Conservation (phyloP, 2,888 invertebrate genomes). For the Oxytorus armatus region DNA sequence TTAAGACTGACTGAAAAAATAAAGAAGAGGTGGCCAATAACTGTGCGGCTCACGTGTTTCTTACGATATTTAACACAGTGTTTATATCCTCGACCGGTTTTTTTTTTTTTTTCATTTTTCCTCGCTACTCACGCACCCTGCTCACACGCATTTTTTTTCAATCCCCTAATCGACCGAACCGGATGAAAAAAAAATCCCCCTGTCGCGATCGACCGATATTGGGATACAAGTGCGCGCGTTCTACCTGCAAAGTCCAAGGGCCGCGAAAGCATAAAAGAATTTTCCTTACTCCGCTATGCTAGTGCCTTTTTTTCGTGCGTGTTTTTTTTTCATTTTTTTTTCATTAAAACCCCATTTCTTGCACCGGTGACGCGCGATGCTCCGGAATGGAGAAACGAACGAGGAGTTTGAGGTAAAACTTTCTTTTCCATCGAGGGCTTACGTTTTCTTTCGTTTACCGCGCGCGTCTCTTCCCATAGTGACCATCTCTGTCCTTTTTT, state of each 20-base stretch:
- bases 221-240: slow-evolving; percentile 45
- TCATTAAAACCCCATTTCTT: background rate
- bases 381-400: slow-evolving; percentile 17
- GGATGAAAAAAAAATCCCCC: slow-evolving; percentile 25
- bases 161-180: slow-evolving; percentile 25
- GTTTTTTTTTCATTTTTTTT: slow-evolving; percentile 20
- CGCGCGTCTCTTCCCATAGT: background rate
- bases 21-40: slow-evolving; percentile 3
- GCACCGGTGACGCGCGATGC: background rate
- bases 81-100: slow-evolving; percentile 20
- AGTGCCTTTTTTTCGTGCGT: background rate
- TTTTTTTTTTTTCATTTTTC: slow-evolving; percentile 23
- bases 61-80: too few relatives aligned
- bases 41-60: too few relatives aligned
- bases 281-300: background rate
- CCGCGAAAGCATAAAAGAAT: slow-evolving; percentile 1
- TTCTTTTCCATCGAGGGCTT: slow-evolving; percentile 22
- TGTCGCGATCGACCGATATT: slow-evolving; percentile 31
- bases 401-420: background rate
- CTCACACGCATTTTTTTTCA: slow-evolving; percentile 48
- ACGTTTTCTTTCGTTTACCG: slow-evolving; percentile 30
- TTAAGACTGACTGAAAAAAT: too few relatives aligned
- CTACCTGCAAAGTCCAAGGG: slow-evolving; percentile 8
- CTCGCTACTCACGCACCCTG: background rate
- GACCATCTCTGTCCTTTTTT: slow-evolving; percentile 21